Evolutionary conservation across 2,797 vertebrate species (phyloP), one percentile per base, ranked within the genome.

Genomic region (Manis javanica): DNA sequence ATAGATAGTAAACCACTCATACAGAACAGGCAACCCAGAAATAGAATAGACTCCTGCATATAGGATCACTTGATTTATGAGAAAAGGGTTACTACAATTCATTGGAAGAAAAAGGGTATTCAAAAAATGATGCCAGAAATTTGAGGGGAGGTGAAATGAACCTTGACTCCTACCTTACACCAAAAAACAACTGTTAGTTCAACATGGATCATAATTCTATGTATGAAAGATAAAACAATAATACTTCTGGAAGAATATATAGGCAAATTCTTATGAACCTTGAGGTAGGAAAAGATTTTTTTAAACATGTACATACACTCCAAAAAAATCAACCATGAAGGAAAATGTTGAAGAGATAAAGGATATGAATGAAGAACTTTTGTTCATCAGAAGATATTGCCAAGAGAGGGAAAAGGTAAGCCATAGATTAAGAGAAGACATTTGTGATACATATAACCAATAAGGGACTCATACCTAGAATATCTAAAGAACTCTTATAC

Each of bases 321-420:
- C 16, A 61, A 59, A 49, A 93, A 78, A 82, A 31, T 55, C 82
- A 95, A 39, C 14, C 19, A 59, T 74, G 34, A 66, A 77, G 29
- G 63, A 69, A 90, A 68, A 74, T 23, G 21, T 94, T 85, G 53
- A 69, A 90, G 87, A 91, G 75, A 81, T 66, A 81, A 87, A 87
- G n/a, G 24, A 91, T 87, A 86, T 37, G 26, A 72, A 74, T 23
- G 42, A 51, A 93, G 39, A 78, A 78, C 51, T 84, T 66, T 11
- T 37, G 24, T 77, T 77, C 14, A 69, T 86, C 31, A 46, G 90
- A 89, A 94, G 37, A 64, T 31, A 66, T 31, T 49, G 31, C 12
- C 23, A 77, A 78, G 71, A 71, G n/a, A 61, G 34, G 39, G 23
- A 23, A 86, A 78, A 86, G 4, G 14, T 57, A 31, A 79, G 53